Base-by-base conservation (phyloP, 2,797 vertebrate species). In the Arrhamphus sclerolepis region DNA sequence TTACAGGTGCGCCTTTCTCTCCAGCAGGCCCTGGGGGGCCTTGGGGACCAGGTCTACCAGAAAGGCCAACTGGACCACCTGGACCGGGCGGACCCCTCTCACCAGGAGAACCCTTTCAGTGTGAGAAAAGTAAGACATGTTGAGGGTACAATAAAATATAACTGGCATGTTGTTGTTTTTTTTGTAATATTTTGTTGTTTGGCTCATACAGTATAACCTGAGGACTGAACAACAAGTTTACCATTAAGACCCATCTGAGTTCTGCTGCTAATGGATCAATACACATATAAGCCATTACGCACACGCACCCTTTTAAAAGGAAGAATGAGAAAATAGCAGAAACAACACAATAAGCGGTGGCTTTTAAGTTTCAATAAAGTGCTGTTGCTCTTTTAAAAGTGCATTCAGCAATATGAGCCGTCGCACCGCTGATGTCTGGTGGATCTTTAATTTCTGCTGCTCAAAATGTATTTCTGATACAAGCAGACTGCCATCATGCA, bases 1-100 rank as follows among this genome's bases (percentile, higher is more conserved):
- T 94, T 84, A 99, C 97, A 4, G 97, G 97, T 57, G 93, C 96
- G 28, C 98, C 98, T 77, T 99, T 99, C 89, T 99, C 97, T 72
- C 98, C 98, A 51, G 97, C 95, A 0, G 97, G 98, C 34, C 98
- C 98, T 0, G 97, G 96, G 1, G 97, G 97, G 14, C 97, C 98
- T 76, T 99, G 98, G 17, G 97, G 96, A 13, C 98, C 97, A 1
- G 94, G 95, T 34, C 97, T 94, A 42, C 98, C 98, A 0, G 97
- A 95, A 39, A 98, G 87, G 6, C 98, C 98, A 40, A 99, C 98
- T 13, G 96, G 96, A 18, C 98, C 98, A 0, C 93, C 98, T 18
- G 91, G 72, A 24, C 98, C 98, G 9, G 98, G 95, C 19, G 94
- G 81, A 51, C 98, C 98, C 57, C 98, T 94, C 84, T 99, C 97